Evolutionary conservation across 2,797 vertebrate genomes (phyloP).

Genomic region (Melanotaenia pygmaea): DNA sequence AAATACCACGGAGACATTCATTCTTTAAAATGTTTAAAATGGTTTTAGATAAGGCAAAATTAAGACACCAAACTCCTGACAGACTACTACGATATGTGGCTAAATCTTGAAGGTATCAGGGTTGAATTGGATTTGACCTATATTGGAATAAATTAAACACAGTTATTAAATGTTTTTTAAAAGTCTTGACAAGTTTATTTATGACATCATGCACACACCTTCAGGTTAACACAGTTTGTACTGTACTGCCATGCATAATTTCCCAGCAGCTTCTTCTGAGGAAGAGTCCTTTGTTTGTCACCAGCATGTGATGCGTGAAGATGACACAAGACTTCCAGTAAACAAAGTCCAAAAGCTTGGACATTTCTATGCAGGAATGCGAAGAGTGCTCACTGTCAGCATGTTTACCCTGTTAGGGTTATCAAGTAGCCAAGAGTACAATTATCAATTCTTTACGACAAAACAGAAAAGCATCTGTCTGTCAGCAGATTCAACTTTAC

Average conservation of each 20-base stretch:
- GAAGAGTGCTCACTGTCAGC: constrained; percentile 43
- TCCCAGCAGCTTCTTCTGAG: constrained; percentile 37
- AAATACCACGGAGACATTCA: background rate
- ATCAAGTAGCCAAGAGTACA: constrained; percentile 35
- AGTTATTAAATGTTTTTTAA: background rate
- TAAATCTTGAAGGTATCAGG: background rate
- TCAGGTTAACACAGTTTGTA: constrained; percentile 16
- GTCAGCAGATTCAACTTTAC: constrained; percentile 36
- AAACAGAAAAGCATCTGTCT: constrained; percentile 48
- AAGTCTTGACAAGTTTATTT: constrained; percentile 22
- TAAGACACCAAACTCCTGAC: background rate
- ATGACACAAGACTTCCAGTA: constrained; percentile 46
- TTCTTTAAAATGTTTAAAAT: background rate
- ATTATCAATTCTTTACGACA: constrained; percentile 27
- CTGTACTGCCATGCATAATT: constrained; percentile 20
- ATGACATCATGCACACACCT: constrained; percentile 20
- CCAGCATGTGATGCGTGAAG: constrained; percentile 60
- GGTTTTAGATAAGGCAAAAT: background rate
- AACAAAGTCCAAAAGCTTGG: constrained; percentile 32
- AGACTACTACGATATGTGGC: background rate
- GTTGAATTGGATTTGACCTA: background rate
- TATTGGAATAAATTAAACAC: background rate
- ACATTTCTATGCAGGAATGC: constrained; percentile 63
- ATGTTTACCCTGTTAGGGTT: constrained; percentile 19
- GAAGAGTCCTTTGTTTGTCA: constrained; percentile 42